Conservation (phyloP, 2,797 vertebrate species). For the Prunella strophiata region DNA sequence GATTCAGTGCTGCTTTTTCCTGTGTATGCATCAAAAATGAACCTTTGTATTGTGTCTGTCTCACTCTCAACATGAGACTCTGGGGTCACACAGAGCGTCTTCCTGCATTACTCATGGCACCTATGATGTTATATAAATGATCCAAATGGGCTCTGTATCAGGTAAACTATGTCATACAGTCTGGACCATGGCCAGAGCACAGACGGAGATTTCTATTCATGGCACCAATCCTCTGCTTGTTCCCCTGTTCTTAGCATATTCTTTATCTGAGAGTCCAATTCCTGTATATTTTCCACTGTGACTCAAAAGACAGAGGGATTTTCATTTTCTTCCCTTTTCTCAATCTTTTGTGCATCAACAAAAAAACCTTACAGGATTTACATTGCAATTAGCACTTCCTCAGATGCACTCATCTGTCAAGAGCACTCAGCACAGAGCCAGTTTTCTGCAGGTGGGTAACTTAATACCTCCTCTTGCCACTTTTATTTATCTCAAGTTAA, state of each 20-base stretch:
- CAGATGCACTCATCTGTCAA: constrained; percentile 15
- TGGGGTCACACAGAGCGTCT: not conserved
- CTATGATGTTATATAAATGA: constrained; percentile 12
- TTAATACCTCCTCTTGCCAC: constrained; percentile 36
- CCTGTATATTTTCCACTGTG: not conserved
- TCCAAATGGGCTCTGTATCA: not conserved
- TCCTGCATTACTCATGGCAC: not conserved
- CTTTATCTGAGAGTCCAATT: not conserved
- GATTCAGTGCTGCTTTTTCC: not conserved
- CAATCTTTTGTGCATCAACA: not conserved
- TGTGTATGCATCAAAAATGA: not conserved
- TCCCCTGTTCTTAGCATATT: not conserved
- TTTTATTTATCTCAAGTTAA: constrained; percentile 43
- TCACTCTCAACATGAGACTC: not conserved
- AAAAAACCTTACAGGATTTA: no score
- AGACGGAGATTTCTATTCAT: constrained; percentile 20
- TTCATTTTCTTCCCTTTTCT: constrained; percentile 10
- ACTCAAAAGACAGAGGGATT: not conserved
- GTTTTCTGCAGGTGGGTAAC: constrained; percentile 46
- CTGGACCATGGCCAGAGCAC: constrained; percentile 21
- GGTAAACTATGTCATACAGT: not conserved
- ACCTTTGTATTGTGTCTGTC: not conserved
- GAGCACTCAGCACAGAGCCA: not conserved
- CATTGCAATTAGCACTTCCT: constrained; percentile 25
- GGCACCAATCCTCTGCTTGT: not conserved